Conservation (phyloP, 1,140 invertebrate species). For the Saccostrea glomerata region DNA sequence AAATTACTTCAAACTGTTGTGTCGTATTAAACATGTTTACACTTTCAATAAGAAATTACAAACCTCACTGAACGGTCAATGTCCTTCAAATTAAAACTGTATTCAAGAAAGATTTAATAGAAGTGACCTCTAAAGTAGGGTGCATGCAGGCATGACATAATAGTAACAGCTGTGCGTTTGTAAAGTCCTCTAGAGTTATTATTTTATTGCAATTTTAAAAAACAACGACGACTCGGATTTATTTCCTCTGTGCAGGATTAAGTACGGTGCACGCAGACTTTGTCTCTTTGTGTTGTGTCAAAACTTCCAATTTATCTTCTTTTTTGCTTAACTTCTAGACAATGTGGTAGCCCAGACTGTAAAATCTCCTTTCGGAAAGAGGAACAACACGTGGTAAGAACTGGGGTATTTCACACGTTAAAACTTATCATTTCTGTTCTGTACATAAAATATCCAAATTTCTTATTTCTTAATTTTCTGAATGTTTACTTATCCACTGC, state of each 20-base stretch:
- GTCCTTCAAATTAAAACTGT: background rate
- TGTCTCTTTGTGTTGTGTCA: background rate
- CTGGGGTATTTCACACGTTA: no score
- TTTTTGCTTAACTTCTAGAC: no score
- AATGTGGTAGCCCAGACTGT: no score
- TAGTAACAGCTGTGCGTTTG: background rate
- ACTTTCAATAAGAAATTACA: background rate
- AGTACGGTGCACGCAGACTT: background rate
- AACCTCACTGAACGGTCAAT: background rate
- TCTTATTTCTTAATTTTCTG: no score
- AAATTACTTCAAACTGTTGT: no score
- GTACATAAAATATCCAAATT: no score
- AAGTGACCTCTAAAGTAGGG: background rate
- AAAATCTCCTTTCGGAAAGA: no score
- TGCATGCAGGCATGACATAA: background rate
- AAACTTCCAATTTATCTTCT: no score
- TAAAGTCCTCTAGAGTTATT: background rate
- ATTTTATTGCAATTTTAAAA: constrained; percentile 15
- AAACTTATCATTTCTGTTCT: no score
- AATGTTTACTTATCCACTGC: no score
- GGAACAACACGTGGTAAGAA: no score
- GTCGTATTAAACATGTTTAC: background rate
- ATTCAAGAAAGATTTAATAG: background rate
- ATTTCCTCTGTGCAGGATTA: constrained; percentile 1
- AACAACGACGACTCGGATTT: background rate